Base-by-base conservation (phyloP, 2,113 vertebrate species). In the Rallus limicola region DNA sequence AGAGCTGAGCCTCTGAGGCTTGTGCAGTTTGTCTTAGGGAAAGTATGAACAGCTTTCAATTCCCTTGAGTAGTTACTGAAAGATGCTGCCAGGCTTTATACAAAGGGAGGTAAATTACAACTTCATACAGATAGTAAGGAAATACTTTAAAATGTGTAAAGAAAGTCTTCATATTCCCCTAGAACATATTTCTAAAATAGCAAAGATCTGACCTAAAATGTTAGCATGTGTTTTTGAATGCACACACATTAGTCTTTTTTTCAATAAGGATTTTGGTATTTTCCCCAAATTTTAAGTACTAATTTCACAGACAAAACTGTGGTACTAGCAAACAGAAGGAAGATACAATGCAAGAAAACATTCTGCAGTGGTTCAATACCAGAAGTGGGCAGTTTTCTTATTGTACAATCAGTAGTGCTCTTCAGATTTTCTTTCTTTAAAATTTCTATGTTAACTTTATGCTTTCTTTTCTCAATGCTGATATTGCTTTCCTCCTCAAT, bases 401-500 rank as follows among this genome's bases (percentile, higher is more conserved):
- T 42, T 18, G 68, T 10, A 10, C 23, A 77, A 83, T 65, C 64
- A 83, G 26, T 34, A 53, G 5, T 29, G 50, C 10, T 89, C 9
- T 86, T 83, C 63, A 77, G 29, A 65, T 83, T 86, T 88, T 56
- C 34, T 85, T 75, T 58, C 52, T 82, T 64, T 25, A 50, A 88
- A 77, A 89, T 80, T 42, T 63, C 17, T 36, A 7, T 36, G 53
- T 68, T 68, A 94, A 72, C 38, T 83, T 82, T 52, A 52, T 60
- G 62, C 71, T 80, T 72, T 6, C 16, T 77, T 13, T 89, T 83
- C 68, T 68, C 76, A 80, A 38, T 29, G 44, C 34, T 83, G 76
- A 72, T 82, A 91, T 36, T 80, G n/a, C 55, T 95, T 89, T 92
- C 44, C 42, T 77, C 38, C 59, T 89, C 81, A 80, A 65, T 91